Conservation (phyloP, 2,797 vertebrate species). For the Danio choprae region DNA sequence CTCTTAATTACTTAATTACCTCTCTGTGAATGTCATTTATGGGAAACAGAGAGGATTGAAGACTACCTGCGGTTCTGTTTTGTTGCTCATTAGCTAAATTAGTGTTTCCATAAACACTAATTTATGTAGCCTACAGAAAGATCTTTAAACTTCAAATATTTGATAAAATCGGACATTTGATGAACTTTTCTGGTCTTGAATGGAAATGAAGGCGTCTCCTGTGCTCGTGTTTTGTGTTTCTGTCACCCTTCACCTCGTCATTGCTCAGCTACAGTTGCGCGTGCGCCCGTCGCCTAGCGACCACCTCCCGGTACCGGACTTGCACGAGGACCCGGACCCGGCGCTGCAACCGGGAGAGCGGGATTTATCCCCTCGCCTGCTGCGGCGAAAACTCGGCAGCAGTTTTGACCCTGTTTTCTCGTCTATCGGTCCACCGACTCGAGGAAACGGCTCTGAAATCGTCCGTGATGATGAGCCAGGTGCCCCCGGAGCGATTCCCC, state of each 20-base stretch:
- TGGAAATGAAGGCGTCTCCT: constrained; percentile 33
- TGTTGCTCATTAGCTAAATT: neutral
- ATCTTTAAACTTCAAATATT: no score
- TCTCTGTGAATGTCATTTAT: no score
- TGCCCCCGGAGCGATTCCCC: constrained; percentile 78
- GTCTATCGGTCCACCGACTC: constrained; percentile 80
- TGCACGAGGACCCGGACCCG: constrained; percentile 89
- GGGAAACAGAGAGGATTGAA: no score
- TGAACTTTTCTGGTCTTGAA: neutral
- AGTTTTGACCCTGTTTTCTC: constrained; percentile 88
- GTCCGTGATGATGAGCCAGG: constrained; percentile 64
- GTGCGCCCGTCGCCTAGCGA: constrained; percentile 89
- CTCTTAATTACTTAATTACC: neutral
- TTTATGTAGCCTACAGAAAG: no score
- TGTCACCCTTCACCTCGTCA: constrained; percentile 71
- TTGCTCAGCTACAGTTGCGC: constrained; percentile 84
- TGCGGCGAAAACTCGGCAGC: constrained; percentile 88
- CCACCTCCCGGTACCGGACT: constrained; percentile 84
- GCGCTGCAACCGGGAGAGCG: constrained; percentile 89
- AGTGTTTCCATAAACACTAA: no score
- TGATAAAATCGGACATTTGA: neutral
- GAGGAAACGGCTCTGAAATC: constrained; percentile 74
- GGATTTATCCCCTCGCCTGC: constrained; percentile 85
- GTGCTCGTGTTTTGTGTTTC: constrained; percentile 25
- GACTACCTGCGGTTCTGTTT: neutral